Percentiles rank a stretch among this genome's conserved stretches.
phyloP scores from a whole-genome alignment of 2,888 invertebrate species.

The Luperina testacea region DNA sequence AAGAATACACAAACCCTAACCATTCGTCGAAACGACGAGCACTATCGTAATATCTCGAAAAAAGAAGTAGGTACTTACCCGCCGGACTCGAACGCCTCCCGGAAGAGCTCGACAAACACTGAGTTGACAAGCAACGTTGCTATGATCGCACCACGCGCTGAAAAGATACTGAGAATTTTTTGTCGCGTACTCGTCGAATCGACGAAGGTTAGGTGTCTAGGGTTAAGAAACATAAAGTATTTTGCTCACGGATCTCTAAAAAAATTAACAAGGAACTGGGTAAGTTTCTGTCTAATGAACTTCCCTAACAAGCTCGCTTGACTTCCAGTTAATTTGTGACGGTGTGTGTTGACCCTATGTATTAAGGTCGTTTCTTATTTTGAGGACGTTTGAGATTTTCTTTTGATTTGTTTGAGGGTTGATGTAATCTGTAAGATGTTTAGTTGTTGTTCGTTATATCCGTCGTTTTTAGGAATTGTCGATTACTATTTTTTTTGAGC shows the following conservation, averaged over 20 bases:
- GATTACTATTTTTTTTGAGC: neutral
- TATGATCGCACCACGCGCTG: no score
- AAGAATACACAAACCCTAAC: no score
- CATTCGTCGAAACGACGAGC: no score
- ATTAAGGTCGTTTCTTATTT: conserved; percentile 37
- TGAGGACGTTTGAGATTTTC: conserved; percentile 21
- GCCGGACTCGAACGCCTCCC: no score
- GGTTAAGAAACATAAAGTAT: neutral
- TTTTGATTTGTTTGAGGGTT: conserved; percentile 8
- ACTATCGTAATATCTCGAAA: no score
- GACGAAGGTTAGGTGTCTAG: no score
- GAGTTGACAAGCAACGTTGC: no score
- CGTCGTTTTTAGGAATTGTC: neutral
- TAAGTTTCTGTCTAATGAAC: conserved; percentile 58
- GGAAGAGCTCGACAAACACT: no score
- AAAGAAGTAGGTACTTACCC: no score
- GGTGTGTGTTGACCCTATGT: conserved; percentile 48
- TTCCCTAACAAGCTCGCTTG: conserved; percentile 62
- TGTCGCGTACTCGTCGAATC: no score
- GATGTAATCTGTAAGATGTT: neutral
- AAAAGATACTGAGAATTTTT: no score
- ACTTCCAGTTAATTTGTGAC: conserved; percentile 61
- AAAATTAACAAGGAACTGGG: conserved; percentile 47
- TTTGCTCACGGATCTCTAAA: conserved; percentile 53
- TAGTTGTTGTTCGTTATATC: neutral